These are phyloP conservation scores for Rhinoraja longicauda DNA, from an alignment of 2,797 vertebrate species.

Conservation along the genomic window DNA sequence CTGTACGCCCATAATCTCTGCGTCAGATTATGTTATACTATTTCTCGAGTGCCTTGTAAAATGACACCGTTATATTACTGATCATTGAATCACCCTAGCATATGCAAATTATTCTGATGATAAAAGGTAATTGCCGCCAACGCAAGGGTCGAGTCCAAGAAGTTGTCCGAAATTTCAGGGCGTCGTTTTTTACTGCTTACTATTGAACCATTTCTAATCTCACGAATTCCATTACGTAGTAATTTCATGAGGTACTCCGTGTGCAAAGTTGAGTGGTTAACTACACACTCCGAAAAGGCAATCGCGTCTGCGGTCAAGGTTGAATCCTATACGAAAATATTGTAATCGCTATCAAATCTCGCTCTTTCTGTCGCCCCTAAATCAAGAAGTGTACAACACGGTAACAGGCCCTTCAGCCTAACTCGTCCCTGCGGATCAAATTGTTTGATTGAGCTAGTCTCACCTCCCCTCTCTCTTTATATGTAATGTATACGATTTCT, in stretches of 20 bases:
- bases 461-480: too few relatives aligned
- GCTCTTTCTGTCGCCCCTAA: background rate
- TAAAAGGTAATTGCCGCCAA: background rate
- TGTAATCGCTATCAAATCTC: background rate
- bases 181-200: background rate
- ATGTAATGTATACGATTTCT: background rate
- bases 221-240: background rate
- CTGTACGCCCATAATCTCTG: constrained; percentile 19
- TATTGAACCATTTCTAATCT: background rate
- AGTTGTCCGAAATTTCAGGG: background rate
- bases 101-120: background rate
- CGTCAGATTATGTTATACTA: background rate
- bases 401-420: too few relatives aligned
- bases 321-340: background rate
- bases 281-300: background rate
- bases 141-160: background rate
- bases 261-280: background rate
- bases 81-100: background rate
- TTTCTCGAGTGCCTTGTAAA: background rate
- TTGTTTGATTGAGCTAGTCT: too few relatives aligned
- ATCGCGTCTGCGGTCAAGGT: background rate
- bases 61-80: background rate
- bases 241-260: background rate
- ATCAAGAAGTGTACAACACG: too few relatives aligned
- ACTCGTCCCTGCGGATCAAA: too few relatives aligned